Evolutionary conservation across 2,797 vertebrate genomes (phyloP).

Genomic region (Hemitrygon akajei): DNA sequence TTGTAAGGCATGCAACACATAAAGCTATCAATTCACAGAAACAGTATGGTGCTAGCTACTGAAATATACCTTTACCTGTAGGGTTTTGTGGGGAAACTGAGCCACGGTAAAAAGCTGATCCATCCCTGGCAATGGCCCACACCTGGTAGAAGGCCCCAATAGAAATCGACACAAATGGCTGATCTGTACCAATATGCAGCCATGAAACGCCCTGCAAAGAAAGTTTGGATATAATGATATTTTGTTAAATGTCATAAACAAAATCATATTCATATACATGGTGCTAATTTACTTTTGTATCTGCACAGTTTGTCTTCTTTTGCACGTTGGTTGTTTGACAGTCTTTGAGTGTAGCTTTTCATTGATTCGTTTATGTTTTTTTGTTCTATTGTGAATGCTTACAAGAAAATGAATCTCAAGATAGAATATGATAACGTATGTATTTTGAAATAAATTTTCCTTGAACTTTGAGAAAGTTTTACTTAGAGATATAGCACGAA

Average conservation of each 20-base stretch:
- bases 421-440: too few species aligned
- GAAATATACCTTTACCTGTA: slow-evolving; percentile 64
- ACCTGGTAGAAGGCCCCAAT: slow-evolving; percentile 81
- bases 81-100: slow-evolving; percentile 75
- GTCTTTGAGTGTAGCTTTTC: too few species aligned
- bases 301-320: background rate
- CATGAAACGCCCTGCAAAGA: slow-evolving; percentile 78
- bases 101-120: slow-evolving; percentile 87
- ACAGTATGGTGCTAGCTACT: background rate
- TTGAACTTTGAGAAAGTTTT: too few species aligned
- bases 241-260: background rate
- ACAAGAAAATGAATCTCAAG: too few species aligned
- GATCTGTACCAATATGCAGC: slow-evolving; percentile 92
- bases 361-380: too few species aligned
- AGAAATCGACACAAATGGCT: slow-evolving; percentile 85
- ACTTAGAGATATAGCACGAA: too few species aligned
- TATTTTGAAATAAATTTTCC: too few species aligned
- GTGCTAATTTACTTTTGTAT: background rate
- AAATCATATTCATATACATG: background rate
- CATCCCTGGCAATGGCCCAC: slow-evolving; percentile 86
- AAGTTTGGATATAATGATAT: background rate
- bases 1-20: too few species aligned
- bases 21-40: background rate
- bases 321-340: too few species aligned
- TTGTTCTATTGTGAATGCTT: too few species aligned